Evolutionary conservation across 2,113 vertebrate genomes (phyloP), one percentile per base, ranked within the genome.

Genomic region (Falco punctatus): DNA sequence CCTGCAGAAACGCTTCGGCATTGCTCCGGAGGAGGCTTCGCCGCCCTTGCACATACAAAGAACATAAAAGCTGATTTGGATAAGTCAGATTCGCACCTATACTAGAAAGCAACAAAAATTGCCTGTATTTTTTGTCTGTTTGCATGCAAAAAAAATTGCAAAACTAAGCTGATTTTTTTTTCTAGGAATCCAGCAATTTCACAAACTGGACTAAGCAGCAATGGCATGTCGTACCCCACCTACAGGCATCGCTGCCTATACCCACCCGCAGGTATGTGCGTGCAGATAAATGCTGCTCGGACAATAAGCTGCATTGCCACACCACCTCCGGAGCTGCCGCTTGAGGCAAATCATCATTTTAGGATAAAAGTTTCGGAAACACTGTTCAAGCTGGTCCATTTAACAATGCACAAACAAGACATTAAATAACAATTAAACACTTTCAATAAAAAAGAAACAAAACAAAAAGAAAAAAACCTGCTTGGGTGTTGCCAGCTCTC

Each of bases 271-370:
- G 23, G 27, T 12, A 20, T 7, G 33, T 1, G 2, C 1, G 49
- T 4, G 17, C 49, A 19, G 32, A 2, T 11, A 51, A 67, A 42
- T 0, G 9, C 77, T 38, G 16, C 67, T 15, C 8, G 66, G 33
- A 14, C 1, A 0, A 24, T 1, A n/a, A 26, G 1, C 16, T 10
- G 40, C n/a, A 1, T 12, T 6, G 40, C 46, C 59, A n/a, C 21
- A 19, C 16, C 58, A 6, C 2, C 40, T 28, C 54, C 9, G n/a
- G 33, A 48, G 81, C 92, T 61, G 59, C 69, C 8, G 3, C 74
- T 4, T 3, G 33, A 32, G 49, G 54, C 44, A 83, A 69, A 77
- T 8, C 71, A 10, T 5, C 57, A 11, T 16, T 81, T 58, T 5
- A 17, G 73, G 83, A 15, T 91, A 83, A 85, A 67, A 26, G 21